A percentile compares a stretch with the other conserved stretches of the same genome.
phyloP scores from a whole-genome alignment of 2,888 invertebrate genomes.

The Lasioglossum leucozonium region DNA sequence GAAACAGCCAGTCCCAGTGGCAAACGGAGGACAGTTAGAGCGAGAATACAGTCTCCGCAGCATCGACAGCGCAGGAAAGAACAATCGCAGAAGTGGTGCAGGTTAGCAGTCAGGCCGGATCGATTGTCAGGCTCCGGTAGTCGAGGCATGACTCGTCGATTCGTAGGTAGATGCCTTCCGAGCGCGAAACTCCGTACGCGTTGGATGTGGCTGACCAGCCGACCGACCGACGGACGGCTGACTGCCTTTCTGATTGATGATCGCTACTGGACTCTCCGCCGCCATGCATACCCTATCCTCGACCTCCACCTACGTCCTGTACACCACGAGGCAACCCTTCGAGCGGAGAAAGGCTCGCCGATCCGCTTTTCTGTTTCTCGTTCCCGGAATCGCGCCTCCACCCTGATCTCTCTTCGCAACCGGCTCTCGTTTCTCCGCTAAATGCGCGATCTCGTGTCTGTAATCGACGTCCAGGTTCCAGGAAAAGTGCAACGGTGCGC shows the following conservation, averaged over 20 bases:
- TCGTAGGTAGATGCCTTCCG: conserved; percentile 76
- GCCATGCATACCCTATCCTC: conserved; percentile 76
- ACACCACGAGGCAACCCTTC: conserved; percentile 62
- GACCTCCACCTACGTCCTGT: conserved; percentile 59
- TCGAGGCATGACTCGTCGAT: conserved; percentile 82
- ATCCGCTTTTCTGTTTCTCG: conserved; percentile 49
- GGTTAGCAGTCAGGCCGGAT: conserved; percentile 68
- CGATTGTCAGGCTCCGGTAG: conserved; percentile 79
- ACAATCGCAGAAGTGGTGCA: conserved; percentile 50
- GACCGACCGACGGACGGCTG: conserved; percentile 79
- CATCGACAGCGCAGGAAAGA: conserved; percentile 39
- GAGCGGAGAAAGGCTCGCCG: conserved; percentile 28
- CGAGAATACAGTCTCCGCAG: too few relatives aligned
- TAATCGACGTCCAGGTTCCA: conserved; percentile 19
- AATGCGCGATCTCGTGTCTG: conserved; percentile 30
- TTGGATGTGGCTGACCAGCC: conserved; percentile 80
- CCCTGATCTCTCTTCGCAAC: conserved; percentile 61
- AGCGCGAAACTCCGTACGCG: conserved; percentile 78
- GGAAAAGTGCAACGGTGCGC: conserved; percentile 6
- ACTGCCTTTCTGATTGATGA: conserved; percentile 78
- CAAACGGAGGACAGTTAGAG: not conserved
- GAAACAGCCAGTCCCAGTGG: not conserved
- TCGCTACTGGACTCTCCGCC: conserved; percentile 82
- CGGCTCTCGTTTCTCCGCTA: conserved; percentile 28
- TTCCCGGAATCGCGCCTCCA: conserved; percentile 70